Conservation (phyloP, 2,113 vertebrate genomes). For the Tragelaphus scriptus region DNA sequence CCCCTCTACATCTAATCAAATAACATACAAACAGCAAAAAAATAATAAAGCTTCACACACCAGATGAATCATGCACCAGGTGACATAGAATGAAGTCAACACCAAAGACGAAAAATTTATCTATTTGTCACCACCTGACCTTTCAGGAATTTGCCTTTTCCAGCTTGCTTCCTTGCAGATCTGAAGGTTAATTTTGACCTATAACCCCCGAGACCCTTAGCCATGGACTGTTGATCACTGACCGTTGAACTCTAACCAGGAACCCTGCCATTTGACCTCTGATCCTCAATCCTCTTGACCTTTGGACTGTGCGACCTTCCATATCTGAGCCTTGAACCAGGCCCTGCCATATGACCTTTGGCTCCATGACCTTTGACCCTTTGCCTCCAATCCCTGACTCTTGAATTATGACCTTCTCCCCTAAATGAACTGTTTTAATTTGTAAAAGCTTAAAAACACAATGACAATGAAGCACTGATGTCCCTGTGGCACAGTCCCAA, state of each 20-base stretch:
- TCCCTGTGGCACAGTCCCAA: conserved; percentile 65
- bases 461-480: conserved; percentile 66
- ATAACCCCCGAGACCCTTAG: background rate
- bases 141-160: background rate
- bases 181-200: background rate
- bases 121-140: background rate
- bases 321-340: background rate
- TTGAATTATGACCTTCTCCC: background rate
- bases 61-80: background rate
- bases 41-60: background rate
- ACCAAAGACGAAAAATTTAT: background rate
- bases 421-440: conserved; percentile 55
- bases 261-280: background rate
- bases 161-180: background rate
- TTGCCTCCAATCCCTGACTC: background rate
- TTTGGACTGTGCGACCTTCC: background rate
- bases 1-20: background rate
- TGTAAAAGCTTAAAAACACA: conserved; percentile 73
- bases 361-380: background rate
- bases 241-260: background rate
- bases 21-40: background rate
- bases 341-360: background rate
- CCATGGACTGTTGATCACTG: background rate
- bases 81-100: background rate
- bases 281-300: background rate